These are phyloP conservation scores for Dolichopus griseipennis DNA, from an alignment of 2,888 invertebrate genomes.

Conservation along the genomic window DNA sequence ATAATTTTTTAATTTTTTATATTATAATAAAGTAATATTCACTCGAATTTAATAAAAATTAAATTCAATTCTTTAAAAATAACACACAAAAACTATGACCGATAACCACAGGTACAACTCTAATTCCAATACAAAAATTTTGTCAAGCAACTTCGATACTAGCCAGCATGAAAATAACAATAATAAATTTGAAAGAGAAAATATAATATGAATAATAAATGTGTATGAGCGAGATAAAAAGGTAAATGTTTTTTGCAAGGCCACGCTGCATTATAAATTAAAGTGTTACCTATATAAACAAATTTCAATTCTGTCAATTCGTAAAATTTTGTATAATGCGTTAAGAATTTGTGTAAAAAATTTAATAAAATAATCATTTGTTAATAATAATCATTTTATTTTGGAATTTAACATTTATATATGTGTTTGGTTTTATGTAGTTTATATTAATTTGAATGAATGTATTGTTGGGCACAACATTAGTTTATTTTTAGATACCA, in stretches of 20 bases:
- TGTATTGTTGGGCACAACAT: too few species aligned
- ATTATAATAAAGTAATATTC: background rate
- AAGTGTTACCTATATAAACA: background rate
- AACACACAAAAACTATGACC: constrained; percentile 2
- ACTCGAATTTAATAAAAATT: background rate
- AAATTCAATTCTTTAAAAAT: background rate
- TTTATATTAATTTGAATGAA: too few species aligned
- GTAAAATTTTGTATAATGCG: too few species aligned
- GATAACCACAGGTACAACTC: constrained; percentile 3
- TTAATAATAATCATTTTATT: too few species aligned
- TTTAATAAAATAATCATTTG: too few species aligned
- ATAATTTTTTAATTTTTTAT: background rate
- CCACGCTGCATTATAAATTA: background rate
- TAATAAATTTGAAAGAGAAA: background rate
- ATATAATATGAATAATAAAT: background rate
- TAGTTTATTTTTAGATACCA: too few species aligned
- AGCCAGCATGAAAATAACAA: background rate
- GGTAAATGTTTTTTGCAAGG: background rate
- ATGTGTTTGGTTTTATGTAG: too few species aligned
- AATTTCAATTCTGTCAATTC: too few species aligned
- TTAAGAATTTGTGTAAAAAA: too few species aligned
- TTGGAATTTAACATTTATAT: too few species aligned
- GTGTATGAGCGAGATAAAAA: background rate
- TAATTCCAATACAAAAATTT: constrained; percentile 6
- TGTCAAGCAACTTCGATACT: background rate